These are phyloP conservation scores for Loris lydekkerianus DNA, from an alignment of 2,797 vertebrate genomes.

Conservation along the genomic window DNA sequence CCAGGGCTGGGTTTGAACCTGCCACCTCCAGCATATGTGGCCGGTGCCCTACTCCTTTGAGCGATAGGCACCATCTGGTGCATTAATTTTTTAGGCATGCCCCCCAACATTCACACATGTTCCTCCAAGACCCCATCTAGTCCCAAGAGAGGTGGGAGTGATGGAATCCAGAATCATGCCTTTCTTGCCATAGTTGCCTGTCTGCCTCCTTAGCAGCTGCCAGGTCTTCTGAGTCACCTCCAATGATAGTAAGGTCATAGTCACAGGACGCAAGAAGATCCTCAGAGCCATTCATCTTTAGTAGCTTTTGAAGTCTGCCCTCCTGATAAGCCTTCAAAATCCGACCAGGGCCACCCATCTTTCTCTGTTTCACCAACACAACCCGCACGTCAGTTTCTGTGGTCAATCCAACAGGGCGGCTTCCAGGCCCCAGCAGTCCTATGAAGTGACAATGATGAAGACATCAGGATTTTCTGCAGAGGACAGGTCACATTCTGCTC, in stretches of 20 bases:
- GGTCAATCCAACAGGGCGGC: too few species aligned
- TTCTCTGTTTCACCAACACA: too few species aligned
- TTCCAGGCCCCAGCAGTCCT: too few species aligned
- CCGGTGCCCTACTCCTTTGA: too few species aligned
- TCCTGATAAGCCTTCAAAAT: slow-evolving; percentile 81
- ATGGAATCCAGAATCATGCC: slow-evolving; percentile 92
- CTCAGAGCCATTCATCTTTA: slow-evolving; percentile 78
- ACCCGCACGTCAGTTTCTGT: too few species aligned
- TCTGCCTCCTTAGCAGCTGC: slow-evolving; percentile 92
- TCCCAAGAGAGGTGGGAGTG: slow-evolving; percentile 88
- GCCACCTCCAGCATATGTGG: too few species aligned
- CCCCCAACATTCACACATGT: slow-evolving; percentile 91
- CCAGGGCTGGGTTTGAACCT: too few species aligned
- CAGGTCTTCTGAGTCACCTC: slow-evolving; percentile 92
- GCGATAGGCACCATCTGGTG: slow-evolving; percentile 73
- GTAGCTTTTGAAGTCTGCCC: slow-evolving; percentile 69
- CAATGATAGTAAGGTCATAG: slow-evolving; percentile 92
- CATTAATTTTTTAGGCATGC: slow-evolving; percentile 92
- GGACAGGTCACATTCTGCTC: too few species aligned
- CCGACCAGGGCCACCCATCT: too few species aligned
- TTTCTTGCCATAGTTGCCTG: slow-evolving; percentile 89
- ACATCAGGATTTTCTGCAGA: too few species aligned
- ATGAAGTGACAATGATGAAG: too few species aligned
- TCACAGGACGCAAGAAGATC: slow-evolving; percentile 78
- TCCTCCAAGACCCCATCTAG: slow-evolving; percentile 90